phyloP scores from a whole-genome alignment of 2,113 vertebrate genomes.

The Anolis sagrei region DNA sequence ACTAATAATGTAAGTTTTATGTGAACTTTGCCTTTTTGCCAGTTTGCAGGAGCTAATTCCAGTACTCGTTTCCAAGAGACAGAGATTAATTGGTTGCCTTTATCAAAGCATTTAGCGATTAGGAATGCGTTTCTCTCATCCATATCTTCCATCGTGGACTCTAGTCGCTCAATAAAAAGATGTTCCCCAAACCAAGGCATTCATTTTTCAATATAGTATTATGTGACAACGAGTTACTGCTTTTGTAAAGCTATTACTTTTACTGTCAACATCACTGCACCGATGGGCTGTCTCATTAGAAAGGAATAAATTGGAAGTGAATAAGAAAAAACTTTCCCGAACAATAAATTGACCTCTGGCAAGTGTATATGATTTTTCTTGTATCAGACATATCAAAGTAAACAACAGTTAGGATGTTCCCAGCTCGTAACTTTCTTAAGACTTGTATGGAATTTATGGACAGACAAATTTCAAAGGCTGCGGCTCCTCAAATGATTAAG shows the following conservation, averaged over 20 bases:
- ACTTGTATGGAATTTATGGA: not conserved
- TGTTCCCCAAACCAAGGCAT: conserved; percentile 64
- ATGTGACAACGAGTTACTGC: conserved; percentile 72
- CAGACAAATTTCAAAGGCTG: not conserved
- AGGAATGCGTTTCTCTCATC: conserved; percentile 74
- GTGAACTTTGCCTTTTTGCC: conserved; percentile 71
- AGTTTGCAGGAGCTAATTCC: conserved; percentile 73
- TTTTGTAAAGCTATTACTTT: conserved; percentile 83
- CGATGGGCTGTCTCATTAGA: conserved; percentile 78
- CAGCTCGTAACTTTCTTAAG: not conserved
- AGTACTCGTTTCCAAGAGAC: conserved; percentile 70
- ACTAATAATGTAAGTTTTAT: conserved; percentile 72
- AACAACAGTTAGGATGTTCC: conserved; percentile 36
- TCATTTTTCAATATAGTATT: conserved; percentile 78
- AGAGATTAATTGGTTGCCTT: conserved; percentile 79
- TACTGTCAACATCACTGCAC: conserved; percentile 74
- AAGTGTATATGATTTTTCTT: not conserved
- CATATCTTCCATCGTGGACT: conserved; percentile 74
- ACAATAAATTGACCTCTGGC: conserved; percentile 31
- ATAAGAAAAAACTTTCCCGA: conserved; percentile 58
- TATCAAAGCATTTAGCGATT: conserved; percentile 77
- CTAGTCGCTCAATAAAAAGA: conserved; percentile 77
- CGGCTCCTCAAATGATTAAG: conserved; percentile 30
- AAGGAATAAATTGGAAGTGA: conserved; percentile 72
- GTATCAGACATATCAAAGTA: conserved; percentile 44